Percentiles rank a stretch among this genome's conserved stretches.
phyloP scores from a whole-genome alignment of 2,113 vertebrate genomes.

The Hyla sarda region DNA sequence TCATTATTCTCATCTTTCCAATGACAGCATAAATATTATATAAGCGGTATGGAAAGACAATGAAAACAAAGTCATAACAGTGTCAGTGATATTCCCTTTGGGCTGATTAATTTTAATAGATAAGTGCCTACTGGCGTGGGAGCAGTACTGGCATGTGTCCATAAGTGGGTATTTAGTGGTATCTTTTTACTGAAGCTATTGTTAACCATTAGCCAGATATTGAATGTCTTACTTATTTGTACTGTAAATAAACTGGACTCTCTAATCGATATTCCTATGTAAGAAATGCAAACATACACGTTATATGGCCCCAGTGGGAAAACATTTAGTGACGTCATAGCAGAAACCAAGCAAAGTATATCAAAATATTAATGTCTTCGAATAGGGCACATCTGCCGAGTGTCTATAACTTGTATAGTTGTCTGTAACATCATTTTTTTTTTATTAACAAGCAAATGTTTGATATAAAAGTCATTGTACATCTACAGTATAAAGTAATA shows the following conservation, averaged over 20 bases:
- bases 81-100: slow-evolving; percentile 61
- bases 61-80: slow-evolving; percentile 61
- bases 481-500: too few species aligned
- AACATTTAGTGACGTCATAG: background rate
- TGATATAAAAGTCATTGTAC: too few species aligned
- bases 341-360: background rate
- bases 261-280: slow-evolving; percentile 52
- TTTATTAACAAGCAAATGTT: too few species aligned
- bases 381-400: background rate
- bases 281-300: slow-evolving; percentile 63
- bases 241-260: slow-evolving; percentile 56
- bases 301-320: background rate
- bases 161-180: slow-evolving; percentile 54
- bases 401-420: background rate
- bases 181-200: slow-evolving; percentile 62
- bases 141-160: slow-evolving; percentile 44
- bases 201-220: slow-evolving; percentile 52
- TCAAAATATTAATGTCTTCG: background rate
- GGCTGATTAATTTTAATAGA: slow-evolving; percentile 61
- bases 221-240: slow-evolving; percentile 60
- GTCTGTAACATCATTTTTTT: background rate
- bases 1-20: slow-evolving; percentile 47
- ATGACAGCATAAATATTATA: slow-evolving; percentile 57
- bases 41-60: slow-evolving; percentile 58
- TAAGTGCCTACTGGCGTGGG: slow-evolving; percentile 59